These are phyloP conservation scores for Cygnus buccinator DNA, from an alignment of 2,113 vertebrate genomes.

Conservation along the genomic window DNA sequence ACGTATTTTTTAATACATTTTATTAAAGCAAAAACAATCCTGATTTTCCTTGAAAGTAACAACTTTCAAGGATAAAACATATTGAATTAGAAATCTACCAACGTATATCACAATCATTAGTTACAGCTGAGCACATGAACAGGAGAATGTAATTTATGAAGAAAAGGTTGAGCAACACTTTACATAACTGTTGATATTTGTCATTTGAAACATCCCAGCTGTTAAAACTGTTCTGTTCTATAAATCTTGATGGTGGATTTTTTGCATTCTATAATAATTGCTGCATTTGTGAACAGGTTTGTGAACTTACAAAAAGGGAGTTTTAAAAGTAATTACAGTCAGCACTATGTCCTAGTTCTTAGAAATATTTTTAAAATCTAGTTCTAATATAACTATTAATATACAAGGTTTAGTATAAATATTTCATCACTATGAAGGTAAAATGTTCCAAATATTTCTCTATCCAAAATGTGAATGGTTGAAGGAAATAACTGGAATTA, in stretches of 20 bases:
- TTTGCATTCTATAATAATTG: not conserved
- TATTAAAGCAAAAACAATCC: not conserved
- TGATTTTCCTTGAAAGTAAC: not conserved
- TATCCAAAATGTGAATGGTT: not conserved
- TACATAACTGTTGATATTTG: not conserved
- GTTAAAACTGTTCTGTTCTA: not conserved
- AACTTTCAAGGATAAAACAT: not conserved
- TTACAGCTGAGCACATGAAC: not conserved
- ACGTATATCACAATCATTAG: not conserved
- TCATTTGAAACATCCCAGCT: not conserved
- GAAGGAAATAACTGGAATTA: not conserved
- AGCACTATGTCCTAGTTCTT: not conserved
- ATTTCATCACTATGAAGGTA: constrained; percentile 3
- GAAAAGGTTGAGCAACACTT: not conserved
- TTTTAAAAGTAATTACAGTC: constrained; percentile 11
- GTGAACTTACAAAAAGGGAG: not conserved
- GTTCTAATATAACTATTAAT: not conserved
- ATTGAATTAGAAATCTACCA: not conserved
- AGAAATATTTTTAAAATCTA: not conserved
- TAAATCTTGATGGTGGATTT: not conserved
- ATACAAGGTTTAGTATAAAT: not conserved
- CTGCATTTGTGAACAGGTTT: not conserved
- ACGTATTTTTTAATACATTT: not conserved
- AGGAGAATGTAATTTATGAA: not conserved
- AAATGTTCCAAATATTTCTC: not conserved